Percentiles rank a stretch among this genome's conserved stretches.
These are phyloP conservation scores for Drosophila pallidifrons DNA, from an alignment of 1,140 invertebrate species.

Conservation along the genomic window DNA sequence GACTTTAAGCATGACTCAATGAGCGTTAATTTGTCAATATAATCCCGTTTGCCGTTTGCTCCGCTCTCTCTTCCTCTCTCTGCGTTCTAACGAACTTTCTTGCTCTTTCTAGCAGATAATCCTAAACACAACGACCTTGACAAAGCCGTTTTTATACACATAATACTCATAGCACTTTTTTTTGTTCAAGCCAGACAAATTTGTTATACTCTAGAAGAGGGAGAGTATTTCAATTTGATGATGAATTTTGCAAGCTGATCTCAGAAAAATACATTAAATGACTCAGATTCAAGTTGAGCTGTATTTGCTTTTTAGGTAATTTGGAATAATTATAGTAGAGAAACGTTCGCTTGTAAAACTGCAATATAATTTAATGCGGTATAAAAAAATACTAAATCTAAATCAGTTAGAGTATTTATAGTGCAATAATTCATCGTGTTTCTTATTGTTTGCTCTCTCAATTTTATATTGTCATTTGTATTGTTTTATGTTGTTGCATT, in stretches of 20 bases:
- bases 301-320: too few relatives aligned
- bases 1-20: conserved; percentile 24
- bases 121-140: conserved; percentile 45
- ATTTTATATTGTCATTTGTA: conserved; percentile 22
- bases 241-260: too few relatives aligned
- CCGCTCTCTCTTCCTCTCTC: background rate
- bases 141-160: conserved; percentile 43
- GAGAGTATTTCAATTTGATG: too few relatives aligned
- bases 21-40: conserved; percentile 19
- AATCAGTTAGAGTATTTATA: background rate
- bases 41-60: conserved; percentile 5
- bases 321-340: too few relatives aligned
- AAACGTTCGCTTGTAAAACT: too few relatives aligned
- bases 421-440: too few relatives aligned
- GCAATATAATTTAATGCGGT: too few relatives aligned
- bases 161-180: conserved; percentile 21
- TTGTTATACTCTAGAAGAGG: too few relatives aligned
- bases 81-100: background rate
- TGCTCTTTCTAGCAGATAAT: conserved; percentile 16
- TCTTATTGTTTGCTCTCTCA: background rate
- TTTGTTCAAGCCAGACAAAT: background rate
- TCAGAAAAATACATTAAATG: too few relatives aligned
- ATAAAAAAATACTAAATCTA: background rate
- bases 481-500: conserved; percentile 16
- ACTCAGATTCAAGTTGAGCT: background rate